Percentiles rank a stretch among this genome's conserved stretches.
phyloP scores from a whole-genome alignment of 2,888 invertebrate genomes.

The Boloria selene region DNA sequence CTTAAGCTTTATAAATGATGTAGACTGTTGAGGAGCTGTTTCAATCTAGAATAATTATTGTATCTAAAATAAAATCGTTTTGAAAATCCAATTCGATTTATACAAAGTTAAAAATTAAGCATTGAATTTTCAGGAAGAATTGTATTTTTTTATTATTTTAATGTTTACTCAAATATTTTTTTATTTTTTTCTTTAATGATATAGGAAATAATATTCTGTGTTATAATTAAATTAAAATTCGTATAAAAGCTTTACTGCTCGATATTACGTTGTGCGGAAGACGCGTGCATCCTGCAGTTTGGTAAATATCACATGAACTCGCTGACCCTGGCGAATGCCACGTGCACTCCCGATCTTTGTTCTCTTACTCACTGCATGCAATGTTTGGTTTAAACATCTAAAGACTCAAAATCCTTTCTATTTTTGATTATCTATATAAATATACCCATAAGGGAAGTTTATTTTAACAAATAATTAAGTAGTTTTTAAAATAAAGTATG shows the following conservation, averaged over 20 bases:
- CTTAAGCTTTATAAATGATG: too few species aligned
- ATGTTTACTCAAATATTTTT: too few species aligned
- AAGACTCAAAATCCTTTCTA: slow-evolving; percentile 12
- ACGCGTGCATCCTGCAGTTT: slow-evolving; percentile 64
- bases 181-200: too few species aligned
- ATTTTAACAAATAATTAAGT: neutral
- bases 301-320: slow-evolving; percentile 71
- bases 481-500: too few species aligned
- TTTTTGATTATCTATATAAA: neutral
- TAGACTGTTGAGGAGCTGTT: too few species aligned
- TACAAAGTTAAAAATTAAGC: too few species aligned
- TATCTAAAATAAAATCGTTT: too few species aligned
- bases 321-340: slow-evolving; percentile 55
- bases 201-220: too few species aligned
- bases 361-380: slow-evolving; percentile 22
- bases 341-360: slow-evolving; percentile 44
- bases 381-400: slow-evolving; percentile 29
- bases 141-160: too few species aligned
- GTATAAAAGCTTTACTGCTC: slow-evolving; percentile 35
- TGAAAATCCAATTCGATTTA: too few species aligned
- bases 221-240: neutral
- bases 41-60: too few species aligned
- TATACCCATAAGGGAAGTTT: neutral
- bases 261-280: slow-evolving; percentile 41
- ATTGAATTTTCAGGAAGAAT: too few species aligned